Evolutionary conservation across 2,797 vertebrate genomes (phyloP).

Genomic region (Rhabdophis nuchalis): DNA sequence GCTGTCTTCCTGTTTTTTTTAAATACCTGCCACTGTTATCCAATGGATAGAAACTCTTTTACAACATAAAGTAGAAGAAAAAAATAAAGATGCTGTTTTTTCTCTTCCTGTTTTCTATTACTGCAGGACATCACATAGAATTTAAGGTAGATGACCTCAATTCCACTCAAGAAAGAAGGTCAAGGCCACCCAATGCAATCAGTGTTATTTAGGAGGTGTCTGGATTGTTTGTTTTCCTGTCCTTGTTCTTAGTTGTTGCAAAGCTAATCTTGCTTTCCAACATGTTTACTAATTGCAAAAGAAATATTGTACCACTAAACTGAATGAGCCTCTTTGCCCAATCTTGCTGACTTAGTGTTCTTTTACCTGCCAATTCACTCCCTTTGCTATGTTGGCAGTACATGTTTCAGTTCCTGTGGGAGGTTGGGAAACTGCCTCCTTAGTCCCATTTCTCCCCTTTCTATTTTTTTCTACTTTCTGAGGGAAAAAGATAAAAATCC

Average conservation of each 20-base stretch:
- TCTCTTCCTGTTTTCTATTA: not conserved
- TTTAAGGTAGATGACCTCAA: not conserved
- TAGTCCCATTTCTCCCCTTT: not conserved
- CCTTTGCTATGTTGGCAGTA: not conserved
- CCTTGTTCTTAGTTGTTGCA: not conserved
- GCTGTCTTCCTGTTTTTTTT: not conserved
- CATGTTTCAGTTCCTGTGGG: not conserved
- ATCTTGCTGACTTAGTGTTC: not conserved
- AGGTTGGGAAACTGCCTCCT: not conserved
- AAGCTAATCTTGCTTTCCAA: not conserved
- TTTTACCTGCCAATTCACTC: not conserved
- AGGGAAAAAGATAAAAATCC: not conserved
- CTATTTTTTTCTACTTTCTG: not conserved
- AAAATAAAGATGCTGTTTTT: not conserved
- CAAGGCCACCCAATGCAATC: not conserved
- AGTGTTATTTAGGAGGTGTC: not conserved
- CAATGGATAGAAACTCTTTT: not conserved
- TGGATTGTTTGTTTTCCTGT: not conserved
- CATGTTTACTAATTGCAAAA: not conserved
- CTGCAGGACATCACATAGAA: not conserved
- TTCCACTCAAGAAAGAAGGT: not conserved
- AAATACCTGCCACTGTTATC: not conserved
- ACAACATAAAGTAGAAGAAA: not conserved
- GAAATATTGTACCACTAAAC: not conserved
- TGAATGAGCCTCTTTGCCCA: not conserved